Percentiles rank a stretch among this genome's conserved stretches.
These are phyloP conservation scores for Phengaris alcon DNA, from an alignment of 2,888 invertebrate genomes.

Conservation along the genomic window DNA sequence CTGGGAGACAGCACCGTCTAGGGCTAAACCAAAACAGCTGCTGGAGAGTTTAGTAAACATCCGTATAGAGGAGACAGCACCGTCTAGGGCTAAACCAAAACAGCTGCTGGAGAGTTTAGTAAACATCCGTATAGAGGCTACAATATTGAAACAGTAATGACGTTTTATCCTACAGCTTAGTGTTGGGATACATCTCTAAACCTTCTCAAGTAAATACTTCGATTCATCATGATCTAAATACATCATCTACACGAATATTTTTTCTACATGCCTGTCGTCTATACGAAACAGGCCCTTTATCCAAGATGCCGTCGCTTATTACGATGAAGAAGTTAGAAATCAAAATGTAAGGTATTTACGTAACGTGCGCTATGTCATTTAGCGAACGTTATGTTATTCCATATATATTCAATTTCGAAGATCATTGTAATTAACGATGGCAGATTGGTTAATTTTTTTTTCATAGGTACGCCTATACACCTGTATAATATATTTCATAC, in stretches of 20 bases:
- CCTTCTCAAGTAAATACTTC: not conserved
- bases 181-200: slow-evolving; percentile 21
- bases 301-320: too few species aligned
- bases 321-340: too few species aligned
- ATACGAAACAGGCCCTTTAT: too few species aligned
- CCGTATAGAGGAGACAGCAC: not conserved
- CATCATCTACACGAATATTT: not conserved
- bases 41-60: slow-evolving; percentile 12
- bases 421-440: too few species aligned
- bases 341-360: too few species aligned
- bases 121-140: slow-evolving; percentile 16
- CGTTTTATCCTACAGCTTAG: slow-evolving; percentile 10
- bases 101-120: slow-evolving; percentile 1
- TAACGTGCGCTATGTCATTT: too few species aligned
- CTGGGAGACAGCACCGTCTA: not conserved
- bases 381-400: too few species aligned
- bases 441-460: too few species aligned
- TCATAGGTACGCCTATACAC: too few species aligned
- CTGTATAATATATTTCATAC: too few species aligned
- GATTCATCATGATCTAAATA: not conserved
- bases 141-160: not conserved
- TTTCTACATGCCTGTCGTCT: too few species aligned
- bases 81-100: slow-evolving; percentile 15
- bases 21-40: slow-evolving; percentile 10
- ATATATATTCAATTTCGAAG: too few species aligned